These are phyloP conservation scores for Hippocampus mohnikei DNA, from an alignment of 2,113 vertebrate genomes.

Conservation along the genomic window DNA sequence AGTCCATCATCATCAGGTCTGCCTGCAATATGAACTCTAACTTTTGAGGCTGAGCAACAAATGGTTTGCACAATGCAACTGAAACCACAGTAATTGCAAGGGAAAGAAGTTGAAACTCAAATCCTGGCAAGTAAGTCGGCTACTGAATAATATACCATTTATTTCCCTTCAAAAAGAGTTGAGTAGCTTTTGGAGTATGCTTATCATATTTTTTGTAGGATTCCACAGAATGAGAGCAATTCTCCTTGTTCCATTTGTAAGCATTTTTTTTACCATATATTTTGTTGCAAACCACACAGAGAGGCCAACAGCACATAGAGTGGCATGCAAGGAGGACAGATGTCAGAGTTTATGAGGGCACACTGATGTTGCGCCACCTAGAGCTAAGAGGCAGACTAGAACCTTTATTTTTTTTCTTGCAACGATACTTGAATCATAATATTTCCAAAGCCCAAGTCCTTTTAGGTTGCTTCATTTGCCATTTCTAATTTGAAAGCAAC, in stretches of 20 bases:
- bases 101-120: neutral
- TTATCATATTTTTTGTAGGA: neutral
- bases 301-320: neutral
- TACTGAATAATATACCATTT: too few species aligned
- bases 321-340: neutral
- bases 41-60: neutral
- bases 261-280: neutral
- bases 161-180: neutral
- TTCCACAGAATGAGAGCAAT: neutral
- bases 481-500: conserved; percentile 25
- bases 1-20: neutral
- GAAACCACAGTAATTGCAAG: neutral
- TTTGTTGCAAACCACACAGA: neutral
- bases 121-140: too few species aligned
- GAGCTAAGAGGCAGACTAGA: neutral
- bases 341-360: neutral
- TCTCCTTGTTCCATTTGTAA: neutral
- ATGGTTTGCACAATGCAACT: neutral
- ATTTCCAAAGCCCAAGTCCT: neutral
- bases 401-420: neutral
- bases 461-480: neutral
- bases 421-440: neutral
- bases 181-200: neutral
- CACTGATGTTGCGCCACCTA: neutral
- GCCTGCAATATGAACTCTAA: neutral